Base-by-base conservation (phyloP, 2,888 invertebrate species). In the Dryadula phaetusa region DNA sequence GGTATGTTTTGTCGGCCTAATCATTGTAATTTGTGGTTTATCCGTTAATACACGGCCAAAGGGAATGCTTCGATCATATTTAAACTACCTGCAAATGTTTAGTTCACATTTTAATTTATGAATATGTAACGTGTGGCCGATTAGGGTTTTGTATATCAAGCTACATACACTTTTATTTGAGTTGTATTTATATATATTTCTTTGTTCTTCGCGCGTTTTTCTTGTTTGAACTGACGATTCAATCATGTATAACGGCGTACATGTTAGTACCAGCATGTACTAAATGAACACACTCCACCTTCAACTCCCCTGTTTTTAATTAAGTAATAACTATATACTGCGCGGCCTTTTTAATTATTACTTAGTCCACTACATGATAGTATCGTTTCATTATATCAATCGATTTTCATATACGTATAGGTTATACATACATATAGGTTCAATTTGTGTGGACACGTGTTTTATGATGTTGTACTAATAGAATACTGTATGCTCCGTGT, bases 1-100 rank as follows among this genome's bases (percentile, higher is more conserved):
- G n/a, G n/a, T n/a, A n/a, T n/a, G n/a, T n/a, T n/a, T n/a, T n/a
- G 34, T 22, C 28, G 42, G 37, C 54, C 25, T 56, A 34, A 37
- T 64, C 34, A 46, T 64, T 56, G 64, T 56, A 54, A 64, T 64
- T 64, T 37, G 34, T 44, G 28, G 28, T 46, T n/a, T 28, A 44
- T 53, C 25, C 22, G 54, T 34, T 53, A 58, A 58, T 58, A 40
- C 28, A 42, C 42, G 25, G 58, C 16, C 28, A 18, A 18, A 60
- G 28, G 28, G 28, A 25, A 58, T 44, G 18, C 3, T 1, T 5
- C 8, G 25, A 58, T 37, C 8, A 40, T 60, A 44, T 44, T 60
- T 18, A 32, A 28, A 60, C 37, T 37, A 60, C 25, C 12, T 28
- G 4, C 2, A 42, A 28, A n/a, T 18, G 37, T n/a, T 37, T 16